Conservation (phyloP, 2,113 vertebrate genomes). For the Zosterops japonicus region DNA sequence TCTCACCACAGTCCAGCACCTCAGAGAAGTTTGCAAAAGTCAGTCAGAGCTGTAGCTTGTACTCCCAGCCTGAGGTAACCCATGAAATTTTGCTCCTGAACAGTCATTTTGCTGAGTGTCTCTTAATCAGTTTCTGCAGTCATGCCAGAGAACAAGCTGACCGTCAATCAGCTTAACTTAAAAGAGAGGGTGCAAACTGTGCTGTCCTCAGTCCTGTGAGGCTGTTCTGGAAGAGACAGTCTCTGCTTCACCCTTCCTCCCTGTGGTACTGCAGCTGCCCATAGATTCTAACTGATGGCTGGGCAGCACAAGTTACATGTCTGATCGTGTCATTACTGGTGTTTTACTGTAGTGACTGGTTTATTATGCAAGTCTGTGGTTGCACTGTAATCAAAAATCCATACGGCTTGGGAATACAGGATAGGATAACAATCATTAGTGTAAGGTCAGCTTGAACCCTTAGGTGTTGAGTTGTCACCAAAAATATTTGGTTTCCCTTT, state of each 20-base stretch:
- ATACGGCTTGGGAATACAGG: neutral
- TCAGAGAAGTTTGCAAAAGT: neutral
- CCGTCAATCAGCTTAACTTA: neutral
- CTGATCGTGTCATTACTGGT: neutral
- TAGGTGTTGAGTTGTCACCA: constrained; percentile 21
- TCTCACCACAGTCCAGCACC: neutral
- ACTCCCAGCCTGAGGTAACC: neutral
- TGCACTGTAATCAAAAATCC: constrained; percentile 8
- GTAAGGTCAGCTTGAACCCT: neutral
- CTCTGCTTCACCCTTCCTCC: neutral
- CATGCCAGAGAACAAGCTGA: neutral
- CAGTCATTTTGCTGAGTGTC: neutral
- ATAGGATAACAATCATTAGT: neutral
- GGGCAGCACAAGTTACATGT: neutral
- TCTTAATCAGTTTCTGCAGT: neutral
- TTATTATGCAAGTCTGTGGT: neutral
- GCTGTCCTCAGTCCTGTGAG: neutral
- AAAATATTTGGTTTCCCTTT: constrained; percentile 29
- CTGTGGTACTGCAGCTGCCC: neutral
- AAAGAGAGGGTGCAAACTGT: neutral
- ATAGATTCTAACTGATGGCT: neutral
- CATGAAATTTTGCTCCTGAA: neutral
- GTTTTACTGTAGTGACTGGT: neutral
- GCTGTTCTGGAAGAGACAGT: neutral
- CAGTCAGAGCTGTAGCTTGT: neutral